A percentile compares a stretch with the other conserved stretches of the same genome.
These are phyloP conservation scores for Oreonectes daqikongensis DNA, from an alignment of 2,797 vertebrate genomes.

Conservation along the genomic window DNA sequence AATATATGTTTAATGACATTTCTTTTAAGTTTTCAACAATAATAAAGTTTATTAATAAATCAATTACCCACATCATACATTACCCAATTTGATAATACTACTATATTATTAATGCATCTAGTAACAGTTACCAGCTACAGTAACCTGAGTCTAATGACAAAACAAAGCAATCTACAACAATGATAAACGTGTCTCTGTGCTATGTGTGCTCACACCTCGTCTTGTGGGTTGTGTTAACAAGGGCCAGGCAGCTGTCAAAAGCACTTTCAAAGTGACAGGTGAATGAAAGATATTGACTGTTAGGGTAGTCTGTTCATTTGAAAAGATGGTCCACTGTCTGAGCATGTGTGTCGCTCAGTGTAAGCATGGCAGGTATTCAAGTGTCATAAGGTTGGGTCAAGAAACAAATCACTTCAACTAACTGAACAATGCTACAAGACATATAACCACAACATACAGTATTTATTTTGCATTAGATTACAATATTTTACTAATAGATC, in stretches of 20 bases:
- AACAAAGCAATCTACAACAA: background rate
- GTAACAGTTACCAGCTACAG: constrained; percentile 21
- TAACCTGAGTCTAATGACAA: background rate
- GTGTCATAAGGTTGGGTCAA: background rate
- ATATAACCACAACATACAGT: constrained; percentile 26
- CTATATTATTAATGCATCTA: background rate
- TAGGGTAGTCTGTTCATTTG: background rate
- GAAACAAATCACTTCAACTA: constrained; percentile 32
- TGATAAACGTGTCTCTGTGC: background rate
- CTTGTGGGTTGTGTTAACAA: background rate
- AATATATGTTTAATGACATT: too few species aligned
- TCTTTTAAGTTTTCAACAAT: too few species aligned
- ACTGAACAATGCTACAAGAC: background rate
- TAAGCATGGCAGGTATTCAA: constrained; percentile 14
- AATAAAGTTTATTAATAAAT: too few species aligned
- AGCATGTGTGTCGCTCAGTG: background rate
- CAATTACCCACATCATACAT: too few species aligned
- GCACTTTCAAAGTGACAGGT: constrained; percentile 5
- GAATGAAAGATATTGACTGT: constrained; percentile 13
- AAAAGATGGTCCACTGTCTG: background rate
- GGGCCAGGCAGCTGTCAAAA: constrained; percentile 18
- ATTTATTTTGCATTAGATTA: constrained; percentile 15
- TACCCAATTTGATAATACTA: background rate
- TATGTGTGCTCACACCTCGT: background rate
- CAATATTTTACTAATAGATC: background rate